phyloP scores from a whole-genome alignment of 2,888 invertebrate species.

The Siphlonurus alternatus region DNA sequence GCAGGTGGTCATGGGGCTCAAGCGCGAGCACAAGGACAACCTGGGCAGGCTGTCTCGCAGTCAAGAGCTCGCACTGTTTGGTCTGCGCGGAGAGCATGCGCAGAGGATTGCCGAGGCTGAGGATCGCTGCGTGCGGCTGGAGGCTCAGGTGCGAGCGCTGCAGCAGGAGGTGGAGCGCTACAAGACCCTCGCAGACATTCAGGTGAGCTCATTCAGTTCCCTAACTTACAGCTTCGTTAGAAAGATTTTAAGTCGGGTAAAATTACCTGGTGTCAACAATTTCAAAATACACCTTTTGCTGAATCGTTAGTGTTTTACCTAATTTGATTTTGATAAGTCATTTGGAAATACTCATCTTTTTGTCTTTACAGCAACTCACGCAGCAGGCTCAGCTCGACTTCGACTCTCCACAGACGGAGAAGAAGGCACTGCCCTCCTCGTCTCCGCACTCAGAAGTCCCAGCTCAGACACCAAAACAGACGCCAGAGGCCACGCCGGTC shows the following conservation, averaged over 20 bases:
- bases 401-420: conserved; percentile 26
- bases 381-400: conserved; percentile 35
- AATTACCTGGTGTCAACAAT: neutral
- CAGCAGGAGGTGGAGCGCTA: conserved; percentile 38
- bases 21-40: conserved; percentile 28
- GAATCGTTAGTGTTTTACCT: too few relatives aligned
- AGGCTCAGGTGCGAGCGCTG: conserved; percentile 22
- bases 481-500: neutral
- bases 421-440: conserved; percentile 4
- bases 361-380: conserved; percentile 32
- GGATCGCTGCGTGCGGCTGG: conserved; percentile 26
- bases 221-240: too few relatives aligned
- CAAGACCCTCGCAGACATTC: conserved; percentile 38
- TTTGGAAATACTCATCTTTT: too few relatives aligned
- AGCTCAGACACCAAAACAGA: neutral
- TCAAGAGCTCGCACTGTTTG: conserved; percentile 21
- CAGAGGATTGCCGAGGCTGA: conserved; percentile 24
- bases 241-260: neutral
- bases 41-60: conserved; percentile 23
- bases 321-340: too few relatives aligned
- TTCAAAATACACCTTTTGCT: neutral
- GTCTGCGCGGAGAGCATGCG: conserved; percentile 25
- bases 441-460: neutral
- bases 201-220: too few relatives aligned
- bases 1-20: conserved; percentile 24